Conservation (phyloP, 1,140 invertebrate genomes). For the Cotesia typhae region DNA sequence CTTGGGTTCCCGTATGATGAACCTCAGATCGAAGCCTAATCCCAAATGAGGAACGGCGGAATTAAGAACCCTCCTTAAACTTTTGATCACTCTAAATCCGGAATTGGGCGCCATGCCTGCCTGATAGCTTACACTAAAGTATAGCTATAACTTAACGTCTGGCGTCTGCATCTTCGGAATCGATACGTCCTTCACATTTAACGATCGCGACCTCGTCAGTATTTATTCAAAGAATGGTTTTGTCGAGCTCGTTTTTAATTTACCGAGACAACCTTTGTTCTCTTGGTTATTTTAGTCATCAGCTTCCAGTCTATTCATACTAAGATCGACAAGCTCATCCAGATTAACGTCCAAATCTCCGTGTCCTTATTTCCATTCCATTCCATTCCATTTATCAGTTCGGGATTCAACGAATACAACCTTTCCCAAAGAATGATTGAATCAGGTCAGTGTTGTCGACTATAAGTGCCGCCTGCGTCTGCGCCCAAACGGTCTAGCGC, state of each 20-base stretch:
- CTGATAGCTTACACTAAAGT: too few species aligned
- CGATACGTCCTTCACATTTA: slow-evolving; percentile 5
- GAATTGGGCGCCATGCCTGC: slow-evolving; percentile 4
- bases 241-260: too few species aligned
- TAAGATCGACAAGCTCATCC: too few species aligned
- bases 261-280: too few species aligned
- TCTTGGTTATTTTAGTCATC: too few species aligned
- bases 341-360: background rate
- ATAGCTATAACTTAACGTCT: too few species aligned
- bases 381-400: background rate
- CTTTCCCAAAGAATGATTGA: slow-evolving; percentile 54
- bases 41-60: background rate
- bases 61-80: background rate
- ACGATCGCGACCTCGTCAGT: background rate
- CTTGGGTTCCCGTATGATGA: background rate
- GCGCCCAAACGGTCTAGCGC: slow-evolving; percentile 49
- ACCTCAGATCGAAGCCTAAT: background rate
- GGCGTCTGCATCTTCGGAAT: background rate
- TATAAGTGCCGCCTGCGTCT: slow-evolving; percentile 61
- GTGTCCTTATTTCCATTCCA: background rate
- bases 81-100: slow-evolving; percentile 29
- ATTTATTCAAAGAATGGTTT: slow-evolving; percentile 1
- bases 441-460: slow-evolving; percentile 65
- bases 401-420: slow-evolving; percentile 14
- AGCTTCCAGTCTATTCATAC: too few species aligned